These are phyloP conservation scores for Erebia palarica DNA, from an alignment of 2,888 invertebrate genomes.

Conservation along the genomic window DNA sequence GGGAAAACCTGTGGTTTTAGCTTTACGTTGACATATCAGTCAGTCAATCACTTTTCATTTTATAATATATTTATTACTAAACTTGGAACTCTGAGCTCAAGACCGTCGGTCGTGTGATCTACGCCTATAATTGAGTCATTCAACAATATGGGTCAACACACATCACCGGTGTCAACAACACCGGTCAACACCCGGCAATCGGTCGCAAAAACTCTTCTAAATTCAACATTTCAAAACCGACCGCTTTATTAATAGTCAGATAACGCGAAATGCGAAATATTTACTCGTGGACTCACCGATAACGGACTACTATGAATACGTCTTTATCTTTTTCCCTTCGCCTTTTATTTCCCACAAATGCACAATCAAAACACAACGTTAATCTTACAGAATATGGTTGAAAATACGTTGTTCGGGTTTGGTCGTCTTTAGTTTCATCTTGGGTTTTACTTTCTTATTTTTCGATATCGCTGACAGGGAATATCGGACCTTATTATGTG, in stretches of 20 bases:
- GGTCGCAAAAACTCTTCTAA: slow-evolving; percentile 51
- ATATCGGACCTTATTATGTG: slow-evolving; percentile 56
- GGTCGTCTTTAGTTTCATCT: slow-evolving; percentile 78
- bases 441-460: slow-evolving; percentile 78
- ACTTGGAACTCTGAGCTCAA: background rate
- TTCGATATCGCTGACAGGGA: slow-evolving; percentile 53
- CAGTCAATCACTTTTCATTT: too few relatives aligned
- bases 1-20: too few relatives aligned
- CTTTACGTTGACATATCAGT: too few relatives aligned
- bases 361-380: slow-evolving; percentile 40
- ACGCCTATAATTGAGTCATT: slow-evolving; percentile 43
- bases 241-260: slow-evolving; percentile 67
- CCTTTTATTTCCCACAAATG: slow-evolving; percentile 49
- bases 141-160: slow-evolving; percentile 48
- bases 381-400: slow-evolving; percentile 48
- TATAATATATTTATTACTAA: background rate
- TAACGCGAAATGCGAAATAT: slow-evolving; percentile 76
- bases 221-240: slow-evolving; percentile 71
- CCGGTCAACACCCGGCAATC: slow-evolving; percentile 58
- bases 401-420: slow-evolving; percentile 48
- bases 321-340: slow-evolving; percentile 68
- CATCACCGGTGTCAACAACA: slow-evolving; percentile 2
- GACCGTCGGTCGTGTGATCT: too few relatives aligned
- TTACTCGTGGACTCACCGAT: slow-evolving; percentile 72
- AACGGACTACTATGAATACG: slow-evolving; percentile 72